A percentile compares a stretch with the other conserved stretches of the same genome.
phyloP scores from a whole-genome alignment of 2,797 vertebrate species.

The Lophius americanus region DNA sequence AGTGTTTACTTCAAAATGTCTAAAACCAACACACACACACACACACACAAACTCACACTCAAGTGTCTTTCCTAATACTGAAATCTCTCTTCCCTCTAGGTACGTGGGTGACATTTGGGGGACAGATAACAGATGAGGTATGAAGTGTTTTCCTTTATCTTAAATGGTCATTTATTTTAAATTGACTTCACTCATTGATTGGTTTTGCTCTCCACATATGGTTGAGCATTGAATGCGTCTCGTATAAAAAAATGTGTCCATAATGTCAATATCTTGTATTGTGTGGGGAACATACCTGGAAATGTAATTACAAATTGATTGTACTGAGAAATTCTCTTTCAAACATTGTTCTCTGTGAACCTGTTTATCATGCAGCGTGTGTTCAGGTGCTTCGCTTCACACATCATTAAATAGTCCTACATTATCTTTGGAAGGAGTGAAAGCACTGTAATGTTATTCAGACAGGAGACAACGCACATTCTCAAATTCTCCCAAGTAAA shows the following conservation, averaged over 20 bases:
- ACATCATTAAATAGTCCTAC: background rate
- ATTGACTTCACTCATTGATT: background rate
- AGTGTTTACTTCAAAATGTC: conserved; percentile 40
- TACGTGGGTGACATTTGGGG: conserved; percentile 98
- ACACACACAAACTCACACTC: background rate
- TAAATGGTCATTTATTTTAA: background rate
- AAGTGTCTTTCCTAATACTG: conserved; percentile 24
- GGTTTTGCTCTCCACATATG: background rate
- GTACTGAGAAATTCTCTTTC: too few species aligned
- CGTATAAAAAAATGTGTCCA: background rate
- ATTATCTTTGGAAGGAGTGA: background rate
- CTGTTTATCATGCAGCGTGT: too few species aligned
- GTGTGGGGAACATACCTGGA: background rate
- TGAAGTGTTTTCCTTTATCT: conserved; percentile 42
- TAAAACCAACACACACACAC: conserved; percentile 33
- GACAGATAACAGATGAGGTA: conserved; percentile 97
- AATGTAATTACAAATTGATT: background rate
- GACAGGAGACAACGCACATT: too few species aligned
- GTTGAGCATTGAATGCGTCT: background rate
- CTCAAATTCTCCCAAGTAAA: too few species aligned
- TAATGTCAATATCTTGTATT: background rate
- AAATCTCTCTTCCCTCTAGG: conserved; percentile 76
- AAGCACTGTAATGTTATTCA: too few species aligned
- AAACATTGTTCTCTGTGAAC: too few species aligned
- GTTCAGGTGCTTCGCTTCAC: background rate